Evolutionary conservation across 2,888 invertebrate genomes (phyloP).

Genomic region (Drosophila cognata): DNA sequence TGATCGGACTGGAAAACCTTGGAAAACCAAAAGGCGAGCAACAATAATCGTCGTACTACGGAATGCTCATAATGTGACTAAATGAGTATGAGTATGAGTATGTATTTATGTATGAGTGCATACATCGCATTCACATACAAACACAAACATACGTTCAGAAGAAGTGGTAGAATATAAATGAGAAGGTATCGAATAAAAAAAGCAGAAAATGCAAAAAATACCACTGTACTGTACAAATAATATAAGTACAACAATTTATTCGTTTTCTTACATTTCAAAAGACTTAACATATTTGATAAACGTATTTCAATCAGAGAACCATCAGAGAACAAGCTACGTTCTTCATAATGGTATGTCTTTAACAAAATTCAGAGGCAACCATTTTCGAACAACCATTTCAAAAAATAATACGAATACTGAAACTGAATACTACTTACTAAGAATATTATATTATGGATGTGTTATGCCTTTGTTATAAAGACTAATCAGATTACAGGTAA

Average conservation of each 20-base stretch:
- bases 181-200: background rate
- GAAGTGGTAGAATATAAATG: background rate
- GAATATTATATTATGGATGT: background rate
- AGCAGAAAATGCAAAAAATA: background rate
- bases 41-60: constrained; percentile 45
- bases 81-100: background rate
- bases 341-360: background rate
- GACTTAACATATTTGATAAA: background rate
- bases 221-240: background rate
- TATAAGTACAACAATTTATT: background rate
- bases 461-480: background rate
- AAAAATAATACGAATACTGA: background rate
- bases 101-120: constrained; percentile 5
- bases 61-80: constrained; percentile 20
- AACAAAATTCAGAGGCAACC: background rate
- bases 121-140: background rate
- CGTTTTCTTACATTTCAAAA: background rate
- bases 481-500: background rate
- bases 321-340: background rate
- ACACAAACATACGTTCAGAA: background rate
- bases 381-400: background rate
- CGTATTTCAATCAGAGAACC: background rate
- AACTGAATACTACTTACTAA: background rate
- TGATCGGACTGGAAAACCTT: constrained; percentile 78
- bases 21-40: constrained; percentile 70